Evolutionary conservation across 2,797 vertebrate genomes (phyloP).

Genomic region (Pseudomugil tenellus): DNA sequence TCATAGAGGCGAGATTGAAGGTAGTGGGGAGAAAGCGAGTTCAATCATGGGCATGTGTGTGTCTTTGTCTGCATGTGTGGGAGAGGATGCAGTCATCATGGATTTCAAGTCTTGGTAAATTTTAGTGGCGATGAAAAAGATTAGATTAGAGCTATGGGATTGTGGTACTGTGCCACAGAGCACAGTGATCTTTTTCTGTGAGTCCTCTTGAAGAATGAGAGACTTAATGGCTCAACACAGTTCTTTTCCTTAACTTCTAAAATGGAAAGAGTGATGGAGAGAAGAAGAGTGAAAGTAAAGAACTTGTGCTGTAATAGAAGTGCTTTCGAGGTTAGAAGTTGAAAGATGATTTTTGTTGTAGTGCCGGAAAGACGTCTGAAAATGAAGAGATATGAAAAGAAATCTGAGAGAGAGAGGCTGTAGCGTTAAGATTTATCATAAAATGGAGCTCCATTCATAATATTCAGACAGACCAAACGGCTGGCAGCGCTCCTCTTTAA

Average conservation of each 20-base stretch:
- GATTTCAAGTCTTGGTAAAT: conserved; percentile 49
- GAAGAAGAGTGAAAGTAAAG: conserved; percentile 38
- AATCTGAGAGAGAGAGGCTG: conserved; percentile 40
- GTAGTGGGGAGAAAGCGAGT: conserved; percentile 34
- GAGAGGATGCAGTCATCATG: conserved; percentile 42
- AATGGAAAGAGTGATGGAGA: conserved; percentile 28
- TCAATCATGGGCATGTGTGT: conserved; percentile 33
- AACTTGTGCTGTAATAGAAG: conserved; percentile 39
- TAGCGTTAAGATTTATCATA: conserved; percentile 60
- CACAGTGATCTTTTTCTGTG: conserved; percentile 43
- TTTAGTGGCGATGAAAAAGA: conserved; percentile 54
- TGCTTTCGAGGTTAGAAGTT: conserved; percentile 35
- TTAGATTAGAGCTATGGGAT: conserved; percentile 61
- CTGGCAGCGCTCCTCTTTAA: conserved; percentile 55
- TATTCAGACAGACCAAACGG: conserved; percentile 58
- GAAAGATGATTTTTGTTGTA: conserved; percentile 39
- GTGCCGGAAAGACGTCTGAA: conserved; percentile 15
- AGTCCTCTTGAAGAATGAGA: conserved; percentile 61
- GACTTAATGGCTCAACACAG: conserved; percentile 61
- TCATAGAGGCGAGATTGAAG: conserved; percentile 23
- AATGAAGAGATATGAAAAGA: conserved; percentile 37
- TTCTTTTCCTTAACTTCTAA: conserved; percentile 30
- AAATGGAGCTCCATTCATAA: conserved; percentile 56
- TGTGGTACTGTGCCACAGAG: conserved; percentile 47
- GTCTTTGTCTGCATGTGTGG: conserved; percentile 32